These are phyloP conservation scores for Ancistrus triradiatus DNA, from an alignment of 2,113 vertebrate genomes.

Conservation along the genomic window DNA sequence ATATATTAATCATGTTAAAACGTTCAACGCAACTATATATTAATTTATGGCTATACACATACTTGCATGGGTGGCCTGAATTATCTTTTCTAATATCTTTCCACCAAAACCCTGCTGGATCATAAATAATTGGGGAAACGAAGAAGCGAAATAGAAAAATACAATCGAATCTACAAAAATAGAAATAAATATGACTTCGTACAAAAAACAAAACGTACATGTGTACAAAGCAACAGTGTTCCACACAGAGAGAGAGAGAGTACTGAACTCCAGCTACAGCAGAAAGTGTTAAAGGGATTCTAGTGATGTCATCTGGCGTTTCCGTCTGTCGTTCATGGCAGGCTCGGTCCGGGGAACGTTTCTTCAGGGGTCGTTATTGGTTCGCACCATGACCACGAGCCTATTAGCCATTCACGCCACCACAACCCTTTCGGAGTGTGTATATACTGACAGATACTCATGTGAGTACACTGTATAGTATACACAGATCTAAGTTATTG, in stretches of 20 bases:
- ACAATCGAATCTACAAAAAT: constrained; percentile 99
- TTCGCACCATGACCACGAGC: neutral
- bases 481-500: too few relatives aligned
- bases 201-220: constrained; percentile 70
- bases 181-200: constrained; percentile 99
- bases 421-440: constrained; percentile 49
- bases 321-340: neutral
- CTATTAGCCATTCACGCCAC: constrained; percentile 17
- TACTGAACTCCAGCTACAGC: constrained; percentile 69
- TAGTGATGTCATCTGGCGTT: too few relatives aligned
- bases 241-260: constrained; percentile 77
- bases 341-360: neutral
- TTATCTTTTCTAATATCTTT: constrained; percentile 72
- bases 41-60: constrained; percentile 46
- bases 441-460: neutral
- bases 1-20: constrained; percentile 58
- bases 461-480: constrained; percentile 46
- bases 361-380: constrained; percentile 12
- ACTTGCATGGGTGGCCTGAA: constrained; percentile 73
- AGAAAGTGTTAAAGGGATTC: constrained; percentile 60
- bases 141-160: constrained; percentile 96
- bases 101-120: constrained; percentile 82
- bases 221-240: constrained; percentile 81
- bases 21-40: constrained; percentile 58
- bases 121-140: constrained; percentile 78